Conservation (phyloP, 2,113 vertebrate species). For the Corythaeola cristata region DNA sequence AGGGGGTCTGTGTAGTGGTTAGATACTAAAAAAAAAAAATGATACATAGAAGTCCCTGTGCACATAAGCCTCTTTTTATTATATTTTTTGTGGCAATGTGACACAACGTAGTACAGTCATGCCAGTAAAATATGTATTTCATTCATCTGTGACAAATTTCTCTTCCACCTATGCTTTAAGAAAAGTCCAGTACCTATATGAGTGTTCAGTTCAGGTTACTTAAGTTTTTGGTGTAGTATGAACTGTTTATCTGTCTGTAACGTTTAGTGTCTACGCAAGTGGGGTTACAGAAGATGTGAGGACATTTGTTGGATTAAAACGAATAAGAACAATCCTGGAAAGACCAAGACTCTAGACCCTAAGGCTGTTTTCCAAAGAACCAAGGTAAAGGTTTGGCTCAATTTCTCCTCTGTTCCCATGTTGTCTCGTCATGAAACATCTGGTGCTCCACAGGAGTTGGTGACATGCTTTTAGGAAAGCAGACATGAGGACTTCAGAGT, state of each 20-base stretch:
- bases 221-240: not conserved
- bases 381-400: slow-evolving; percentile 79
- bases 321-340: slow-evolving; percentile 98
- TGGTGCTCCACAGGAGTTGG: not conserved
- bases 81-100: not conserved
- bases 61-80: not conserved
- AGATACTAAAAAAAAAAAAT: not conserved
- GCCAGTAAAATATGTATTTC: not conserved
- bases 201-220: not conserved
- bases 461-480: not conserved
- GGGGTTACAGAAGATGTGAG: slow-evolving; percentile 97
- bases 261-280: slow-evolving; percentile 88
- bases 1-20: not conserved
- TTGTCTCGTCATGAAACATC: not conserved
- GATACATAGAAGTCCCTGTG: fast-evolving
- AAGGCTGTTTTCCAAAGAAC: slow-evolving; percentile 98
- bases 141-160: not conserved
- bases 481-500: not conserved
- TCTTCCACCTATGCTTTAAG: not conserved
- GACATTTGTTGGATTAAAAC: slow-evolving; percentile 99
- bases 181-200: not conserved
- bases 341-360: slow-evolving; percentile 95
- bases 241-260: not conserved
- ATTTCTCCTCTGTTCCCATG: not conserved
- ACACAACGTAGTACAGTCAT: not conserved